Base-by-base conservation (phyloP, 2,888 invertebrate genomes). In the Incurvaria masculella region DNA sequence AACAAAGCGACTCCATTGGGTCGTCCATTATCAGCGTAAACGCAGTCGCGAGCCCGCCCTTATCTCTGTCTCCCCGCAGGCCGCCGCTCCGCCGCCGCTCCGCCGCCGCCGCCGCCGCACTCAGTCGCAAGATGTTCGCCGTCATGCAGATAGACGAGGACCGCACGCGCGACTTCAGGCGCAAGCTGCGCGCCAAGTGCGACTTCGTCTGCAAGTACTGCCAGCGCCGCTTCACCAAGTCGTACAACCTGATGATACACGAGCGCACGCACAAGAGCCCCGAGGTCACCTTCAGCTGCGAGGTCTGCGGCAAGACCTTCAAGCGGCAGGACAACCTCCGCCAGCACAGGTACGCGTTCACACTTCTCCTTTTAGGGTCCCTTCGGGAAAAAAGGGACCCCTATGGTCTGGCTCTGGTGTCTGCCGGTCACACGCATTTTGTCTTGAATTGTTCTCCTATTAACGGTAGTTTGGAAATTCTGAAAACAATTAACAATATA, bases 141-240 rank as follows among this genome's bases (percentile, higher is more conserved):
- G 88, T 90, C 84, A 90, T 90, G 89, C 88, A 89, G 84, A 88
- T 89, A 78, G 90, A 90, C 82, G 90, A 90, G 81, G 89, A 89
- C 79, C 86, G 89, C 81, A 85, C 87, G 74, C 83, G 89, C 78
- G 89, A 89, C 83, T 89, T 89, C 81, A 85, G 89, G 79, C 87
- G 89, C 79, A 89, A 89, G 81, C 89, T 90, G 88, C 84, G 92
- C 69, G 87, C 91, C 65, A 95, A 96, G 83, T 96, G 96, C 82
- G 96, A 97, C 81, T 97, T 94, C 79, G 94, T 97, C 70, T 98
- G 97, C 87, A 94, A 94, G 78, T 97, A 91, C 81, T 98, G 97
- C 82, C 92, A 92, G 74, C 86, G 97, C 66, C 88, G 96, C 72
- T 98, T 98, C 83, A 97, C 95, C 67, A 98, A 98, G 81, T 91